Evolutionary conservation across 2,797 vertebrate genomes (phyloP), one percentile per base, ranked within the genome.

Genomic region (Rallus crepitans): DNA sequence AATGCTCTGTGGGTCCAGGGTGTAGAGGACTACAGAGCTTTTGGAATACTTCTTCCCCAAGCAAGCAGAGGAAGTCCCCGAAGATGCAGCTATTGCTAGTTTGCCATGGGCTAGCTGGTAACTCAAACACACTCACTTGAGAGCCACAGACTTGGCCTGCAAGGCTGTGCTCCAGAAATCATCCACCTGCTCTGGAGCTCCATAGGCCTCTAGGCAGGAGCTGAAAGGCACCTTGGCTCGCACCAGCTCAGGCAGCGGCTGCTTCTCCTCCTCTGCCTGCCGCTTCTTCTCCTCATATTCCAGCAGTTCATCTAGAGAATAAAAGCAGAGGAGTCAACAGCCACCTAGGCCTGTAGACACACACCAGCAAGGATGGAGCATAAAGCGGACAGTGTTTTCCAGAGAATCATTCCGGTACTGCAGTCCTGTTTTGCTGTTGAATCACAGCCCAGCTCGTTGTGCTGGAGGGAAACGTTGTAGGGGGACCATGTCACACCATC

Each of bases 131-230:
- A 98, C 99, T 94, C 98, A 99, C 99, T 99, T 99, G 97, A 99
- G 99, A 91, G 99, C 99, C 66, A 99, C 99, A 71, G 99, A 99
- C 97, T 99, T 99, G 95, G 99, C 98, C 98, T 99, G 99, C 78
- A 99, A 98, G 45, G 99, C 99, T 4, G 99, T 99, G 98, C 99
- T 99, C 99, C 99, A 99, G 98, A 99, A 99, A 97, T 99, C 99
- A 24, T 99, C 98, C 88, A 99, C 98, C 78, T 99, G 98, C 97
- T 99, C 99, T 2, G 99, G 99, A 96, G 99, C 99, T 65, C 99
- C 99, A 19, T 99, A 99, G 84, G 99, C 99, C n/a, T 99, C 99
- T 97, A 99, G 98, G 97, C 99, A 99, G 95, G 98, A 99, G 76
- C 98, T 98, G 97, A 99, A 99, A 92, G 99, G 99, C 98, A 99